Conservation (phyloP, 2,797 vertebrate genomes). For the Lutjanus argentimaculatus region DNA sequence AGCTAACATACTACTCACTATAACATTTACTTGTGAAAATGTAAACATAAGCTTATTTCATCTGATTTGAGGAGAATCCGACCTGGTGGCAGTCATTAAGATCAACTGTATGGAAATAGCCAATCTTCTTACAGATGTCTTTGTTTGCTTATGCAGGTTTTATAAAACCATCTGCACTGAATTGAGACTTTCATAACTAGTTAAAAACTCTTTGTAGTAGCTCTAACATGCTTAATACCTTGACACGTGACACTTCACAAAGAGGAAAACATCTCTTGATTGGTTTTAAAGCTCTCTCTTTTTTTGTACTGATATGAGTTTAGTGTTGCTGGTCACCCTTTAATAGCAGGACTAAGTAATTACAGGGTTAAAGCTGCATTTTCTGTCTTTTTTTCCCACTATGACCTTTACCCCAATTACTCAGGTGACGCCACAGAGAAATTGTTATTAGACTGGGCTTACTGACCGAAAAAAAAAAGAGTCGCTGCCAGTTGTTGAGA, state of each 20-base stretch:
- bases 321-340: not conserved
- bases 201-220: too few relatives aligned
- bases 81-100: too few relatives aligned
- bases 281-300: not conserved
- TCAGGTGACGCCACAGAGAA: not conserved
- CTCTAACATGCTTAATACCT: not conserved
- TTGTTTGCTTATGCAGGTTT: too few relatives aligned
- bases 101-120: too few relatives aligned
- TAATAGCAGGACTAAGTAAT: not conserved
- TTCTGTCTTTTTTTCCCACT: not conserved
- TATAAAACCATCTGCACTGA: too few relatives aligned
- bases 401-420: conserved; percentile 51
- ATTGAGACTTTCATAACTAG: too few relatives aligned
- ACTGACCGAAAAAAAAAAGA: not conserved
- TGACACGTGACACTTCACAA: not conserved
- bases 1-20: too few relatives aligned
- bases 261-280: not conserved
- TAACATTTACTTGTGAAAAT: too few relatives aligned
- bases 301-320: not conserved
- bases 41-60: too few relatives aligned
- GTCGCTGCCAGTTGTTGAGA: too few relatives aligned
- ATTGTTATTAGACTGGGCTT: not conserved
- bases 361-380: not conserved
- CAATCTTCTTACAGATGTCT: too few relatives aligned
- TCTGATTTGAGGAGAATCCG: too few relatives aligned